phyloP scores from a whole-genome alignment of 1,140 invertebrate genomes.

The Pogonomyrmex barbatus region DNA sequence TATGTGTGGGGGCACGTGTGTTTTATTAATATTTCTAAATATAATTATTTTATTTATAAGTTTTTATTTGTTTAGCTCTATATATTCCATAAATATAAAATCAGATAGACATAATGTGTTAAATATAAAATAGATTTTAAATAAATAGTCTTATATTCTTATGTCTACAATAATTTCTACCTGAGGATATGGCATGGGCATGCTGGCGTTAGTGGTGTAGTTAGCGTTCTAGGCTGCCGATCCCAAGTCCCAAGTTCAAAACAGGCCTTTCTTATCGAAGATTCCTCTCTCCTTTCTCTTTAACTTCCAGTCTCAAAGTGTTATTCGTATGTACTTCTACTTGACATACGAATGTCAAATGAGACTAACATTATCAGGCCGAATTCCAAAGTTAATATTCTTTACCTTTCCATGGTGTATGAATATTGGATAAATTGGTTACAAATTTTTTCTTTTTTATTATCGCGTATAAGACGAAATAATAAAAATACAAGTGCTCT shows the following conservation, averaged over 20 bases:
- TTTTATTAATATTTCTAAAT: not conserved
- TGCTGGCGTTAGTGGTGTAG: not conserved
- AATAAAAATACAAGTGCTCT: not conserved
- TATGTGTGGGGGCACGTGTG: too few species aligned
- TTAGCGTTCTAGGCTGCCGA: not conserved
- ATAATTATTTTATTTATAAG: not conserved
- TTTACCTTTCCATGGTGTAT: conserved; percentile 52
- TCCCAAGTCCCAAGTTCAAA: conserved; percentile 37
- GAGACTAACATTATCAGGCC: conserved; percentile 70
- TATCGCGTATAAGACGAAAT: not conserved
- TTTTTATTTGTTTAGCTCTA: not conserved
- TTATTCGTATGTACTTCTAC: conserved; percentile 63
- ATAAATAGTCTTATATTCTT: not conserved
- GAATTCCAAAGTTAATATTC: conserved; percentile 66
- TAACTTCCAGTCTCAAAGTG: conserved; percentile 69
- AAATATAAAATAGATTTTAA: not conserved
- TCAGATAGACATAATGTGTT: not conserved
- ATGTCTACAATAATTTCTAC: not conserved
- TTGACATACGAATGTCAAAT: conserved; percentile 70
- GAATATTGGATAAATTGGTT: conserved; percentile 67
- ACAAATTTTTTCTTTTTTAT: conserved; percentile 49
- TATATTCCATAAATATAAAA: conserved; percentile 14
- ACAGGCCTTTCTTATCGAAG: not conserved
- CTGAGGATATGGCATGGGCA: not conserved
- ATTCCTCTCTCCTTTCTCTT: not conserved